Conservation (phyloP, 2,113 vertebrate genomes). For the zebrafish (Danio rerio) region GRCz12tu NC_133176.1:19232501-19233000, state of each 20-base stretch:
- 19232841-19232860: background rate
- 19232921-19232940: constrained; percentile 16
- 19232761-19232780: constrained; percentile 60
- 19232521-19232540: constrained; percentile 74
- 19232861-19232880: background rate
- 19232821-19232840: background rate
- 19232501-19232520: constrained; percentile 76
- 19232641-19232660: constrained; percentile 79
- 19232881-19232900: background rate
- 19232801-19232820: background rate
- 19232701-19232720: constrained; percentile 32
- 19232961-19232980: constrained; percentile 32
- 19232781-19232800: constrained; percentile 19
- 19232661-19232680: constrained; percentile 58
- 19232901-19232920: background rate
- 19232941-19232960: constrained; percentile 27
- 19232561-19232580: constrained; percentile 75
- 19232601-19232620: constrained; percentile 50
- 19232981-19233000: constrained; percentile 69
- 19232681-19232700: background rate
- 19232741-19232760: constrained; percentile 56
- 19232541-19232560: constrained; percentile 67
- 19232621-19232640: constrained; percentile 75
- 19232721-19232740: constrained; percentile 63
- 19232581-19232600: constrained; percentile 65